Evolutionary conservation across 2,888 invertebrate species (phyloP).

Genomic region (Euphydryas editha): DNA sequence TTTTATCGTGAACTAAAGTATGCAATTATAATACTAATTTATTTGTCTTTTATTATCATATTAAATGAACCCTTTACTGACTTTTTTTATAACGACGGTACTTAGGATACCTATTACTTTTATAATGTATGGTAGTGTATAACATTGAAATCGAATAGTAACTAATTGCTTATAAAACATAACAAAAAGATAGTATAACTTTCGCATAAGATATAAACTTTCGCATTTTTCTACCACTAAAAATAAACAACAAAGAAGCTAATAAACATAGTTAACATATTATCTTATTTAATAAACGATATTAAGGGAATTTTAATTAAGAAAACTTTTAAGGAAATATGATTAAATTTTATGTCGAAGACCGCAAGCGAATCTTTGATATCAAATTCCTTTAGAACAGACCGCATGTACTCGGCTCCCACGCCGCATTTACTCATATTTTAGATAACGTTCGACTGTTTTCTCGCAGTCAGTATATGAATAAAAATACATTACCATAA

Average conservation of each 20-base stretch:
- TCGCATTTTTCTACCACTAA: too few species aligned
- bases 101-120: too few species aligned
- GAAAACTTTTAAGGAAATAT: neutral
- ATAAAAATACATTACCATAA: slow-evolving; percentile 69
- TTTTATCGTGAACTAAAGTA: too few species aligned
- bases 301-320: slow-evolving; percentile 11
- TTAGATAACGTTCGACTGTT: slow-evolving; percentile 77
- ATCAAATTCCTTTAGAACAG: slow-evolving; percentile 77
- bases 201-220: too few species aligned
- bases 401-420: slow-evolving; percentile 67
- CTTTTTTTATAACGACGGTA: too few species aligned
- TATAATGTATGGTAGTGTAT: too few species aligned
- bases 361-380: slow-evolving; percentile 70
- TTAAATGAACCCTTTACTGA: too few species aligned
- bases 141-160: too few species aligned
- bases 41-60: too few species aligned
- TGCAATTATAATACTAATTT: too few species aligned
- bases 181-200: too few species aligned
- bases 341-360: slow-evolving; percentile 30
- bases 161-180: too few species aligned
- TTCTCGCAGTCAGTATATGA: slow-evolving; percentile 60
- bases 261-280: neutral
- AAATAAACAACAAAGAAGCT: neutral
- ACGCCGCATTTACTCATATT: slow-evolving; percentile 73
- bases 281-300: neutral